A percentile compares a stretch with the other conserved stretches of the same genome.
These are phyloP conservation scores for Girardinichthys multiradiatus DNA, from an alignment of 2,113 vertebrate genomes.

Conservation along the genomic window DNA sequence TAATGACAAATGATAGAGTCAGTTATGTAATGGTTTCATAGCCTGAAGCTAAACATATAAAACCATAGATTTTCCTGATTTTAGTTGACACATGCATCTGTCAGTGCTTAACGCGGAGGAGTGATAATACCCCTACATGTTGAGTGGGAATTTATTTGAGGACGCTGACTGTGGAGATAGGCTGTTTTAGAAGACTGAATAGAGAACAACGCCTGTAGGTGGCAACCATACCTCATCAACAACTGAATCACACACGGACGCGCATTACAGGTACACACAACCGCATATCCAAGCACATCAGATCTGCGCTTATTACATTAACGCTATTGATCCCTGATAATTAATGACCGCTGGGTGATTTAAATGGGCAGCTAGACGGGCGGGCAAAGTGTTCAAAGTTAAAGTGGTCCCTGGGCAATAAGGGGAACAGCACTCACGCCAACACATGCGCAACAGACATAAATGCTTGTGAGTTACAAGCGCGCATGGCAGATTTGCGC, in stretches of 20 bases:
- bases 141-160: constrained; percentile 37
- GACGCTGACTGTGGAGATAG: constrained; percentile 35
- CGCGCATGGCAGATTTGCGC: constrained; percentile 29
- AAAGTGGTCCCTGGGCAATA: constrained; percentile 61
- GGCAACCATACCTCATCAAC: constrained; percentile 77
- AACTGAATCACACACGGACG: constrained; percentile 38
- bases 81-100: neutral
- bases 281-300: constrained; percentile 12
- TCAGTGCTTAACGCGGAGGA: constrained; percentile 5
- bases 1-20: neutral
- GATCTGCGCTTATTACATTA: constrained; percentile 52
- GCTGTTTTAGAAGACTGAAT: constrained; percentile 46
- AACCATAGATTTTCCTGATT: neutral
- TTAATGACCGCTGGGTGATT: constrained; percentile 60
- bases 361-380: constrained; percentile 44
- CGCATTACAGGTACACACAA: neutral
- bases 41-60: neutral
- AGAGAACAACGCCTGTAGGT: constrained; percentile 75
- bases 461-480: constrained; percentile 30
- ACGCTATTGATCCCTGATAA: constrained; percentile 71
- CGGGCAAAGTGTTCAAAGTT: constrained; percentile 65
- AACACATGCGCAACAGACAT: constrained; percentile 20
- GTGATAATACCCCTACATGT: constrained; percentile 27
- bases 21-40: neutral
- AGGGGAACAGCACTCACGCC: constrained; percentile 40